These are phyloP conservation scores for Hydropsyche betteni DNA, from an alignment of 2,888 invertebrate species.

Conservation along the genomic window DNA sequence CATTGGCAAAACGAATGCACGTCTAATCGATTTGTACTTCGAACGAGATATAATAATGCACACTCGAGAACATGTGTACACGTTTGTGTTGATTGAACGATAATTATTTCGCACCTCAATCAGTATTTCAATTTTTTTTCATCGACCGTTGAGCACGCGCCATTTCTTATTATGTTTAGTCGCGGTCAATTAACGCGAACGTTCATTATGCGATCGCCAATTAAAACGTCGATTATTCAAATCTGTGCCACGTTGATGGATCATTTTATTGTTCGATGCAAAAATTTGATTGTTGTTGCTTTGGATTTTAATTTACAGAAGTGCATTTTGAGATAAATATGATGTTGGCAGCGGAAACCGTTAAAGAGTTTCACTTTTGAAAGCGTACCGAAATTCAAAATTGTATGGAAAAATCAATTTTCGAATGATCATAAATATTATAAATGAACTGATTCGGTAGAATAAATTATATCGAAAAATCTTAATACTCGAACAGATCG, in stretches of 20 bases:
- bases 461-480: no score
- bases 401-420: no score
- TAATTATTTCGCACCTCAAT: conserved; percentile 27
- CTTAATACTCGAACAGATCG: no score
- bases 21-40: no score
- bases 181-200: neutral
- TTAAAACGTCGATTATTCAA: neutral
- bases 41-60: no score
- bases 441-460: no score
- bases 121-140: conserved; percentile 1
- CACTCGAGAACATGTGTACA: neutral
- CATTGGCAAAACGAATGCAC: neutral
- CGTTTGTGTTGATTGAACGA: conserved; percentile 2
- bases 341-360: neutral
- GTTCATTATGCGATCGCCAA: neutral
- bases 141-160: neutral
- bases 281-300: no score
- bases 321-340: no score
- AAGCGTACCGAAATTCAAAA: neutral
- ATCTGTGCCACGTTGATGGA: no score
- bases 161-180: conserved; percentile 15
- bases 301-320: no score
- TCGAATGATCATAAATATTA: no score
- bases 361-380: conserved; percentile 4
- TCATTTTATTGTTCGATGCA: no score